Evolutionary conservation across 2,113 vertebrate species (phyloP), one percentile per base, ranked within the genome.

Genomic region (Melospiza georgiana): DNA sequence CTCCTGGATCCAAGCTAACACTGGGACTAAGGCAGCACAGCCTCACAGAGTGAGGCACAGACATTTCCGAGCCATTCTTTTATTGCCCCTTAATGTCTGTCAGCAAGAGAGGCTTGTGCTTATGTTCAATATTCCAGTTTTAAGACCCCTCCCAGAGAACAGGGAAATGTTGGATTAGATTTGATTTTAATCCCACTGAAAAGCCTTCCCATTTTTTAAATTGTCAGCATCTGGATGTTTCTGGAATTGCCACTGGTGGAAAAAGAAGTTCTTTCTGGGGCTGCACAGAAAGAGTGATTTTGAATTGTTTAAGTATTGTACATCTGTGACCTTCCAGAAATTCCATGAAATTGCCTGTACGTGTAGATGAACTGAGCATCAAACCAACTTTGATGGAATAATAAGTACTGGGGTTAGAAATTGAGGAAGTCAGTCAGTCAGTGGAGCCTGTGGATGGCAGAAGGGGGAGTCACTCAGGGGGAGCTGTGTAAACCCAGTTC

Each of bases 401-500:
- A 41, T 73, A 72, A 94, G 79, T 72, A n/a, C 22, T 81, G 63
- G 1, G 4, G 51, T 87, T 91, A 52, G 74, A 87, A 95, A 74
- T 8, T 25, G 59, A 90, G 80, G 66, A 89, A 92, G 49, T 62
- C 85, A 54, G 57, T 87, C 51, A 81, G 80, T 75, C 9, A 7
- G 1, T 44, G 79, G 52, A 93, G 66, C n/a, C 81, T 5, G 10
- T 67, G 85, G 59, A 81, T 80, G 58, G 87, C 75, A 93, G 86
- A 66, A 86, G 75, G 62, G 84, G 66, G 93, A 87, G 17, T 67
- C 43, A 12, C 55, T 95, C 74, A 28, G 39, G 59, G 59, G 67
- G 69, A 89, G 72, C 72, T 95, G 76, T 22, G 14, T 66, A 85
- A 95, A 95, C 87, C 82, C 66, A 72, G 51, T 85, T 91, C 80